Evolutionary conservation across 2,113 vertebrate genomes (phyloP).

Genomic region (Odontophorus gujanensis): DNA sequence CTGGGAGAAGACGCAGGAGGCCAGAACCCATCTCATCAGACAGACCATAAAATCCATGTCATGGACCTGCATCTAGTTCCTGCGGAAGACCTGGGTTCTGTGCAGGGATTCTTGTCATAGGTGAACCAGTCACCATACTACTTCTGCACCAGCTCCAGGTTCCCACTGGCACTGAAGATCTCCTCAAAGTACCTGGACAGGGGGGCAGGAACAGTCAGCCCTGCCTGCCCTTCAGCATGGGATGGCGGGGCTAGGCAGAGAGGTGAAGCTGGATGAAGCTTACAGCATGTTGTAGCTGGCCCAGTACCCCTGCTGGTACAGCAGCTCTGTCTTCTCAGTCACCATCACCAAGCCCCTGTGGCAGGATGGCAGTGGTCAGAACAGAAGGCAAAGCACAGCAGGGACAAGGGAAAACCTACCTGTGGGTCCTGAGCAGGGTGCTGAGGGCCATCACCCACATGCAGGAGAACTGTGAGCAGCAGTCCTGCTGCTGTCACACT

Average conservation of each 20-base stretch:
- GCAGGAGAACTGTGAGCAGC: neutral
- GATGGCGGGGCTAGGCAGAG: neutral
- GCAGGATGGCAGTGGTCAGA: neutral
- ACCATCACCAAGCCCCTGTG: slow-evolving; percentile 79
- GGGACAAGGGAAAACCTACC: neutral
- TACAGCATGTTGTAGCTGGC: slow-evolving; percentile 97
- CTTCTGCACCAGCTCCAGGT: slow-evolving; percentile 83
- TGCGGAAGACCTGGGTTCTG: slow-evolving; percentile 86
- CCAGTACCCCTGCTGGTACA: slow-evolving; percentile 90
- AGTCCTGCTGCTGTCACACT: neutral
- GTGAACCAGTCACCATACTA: slow-evolving; percentile 94
- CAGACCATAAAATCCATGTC: slow-evolving; percentile 90
- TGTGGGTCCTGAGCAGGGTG: no score
- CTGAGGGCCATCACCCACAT: neutral
- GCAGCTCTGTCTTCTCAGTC: slow-evolving; percentile 83
- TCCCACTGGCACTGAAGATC: slow-evolving; percentile 90
- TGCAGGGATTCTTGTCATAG: slow-evolving; percentile 86
- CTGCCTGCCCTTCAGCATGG: rapidly evolving
- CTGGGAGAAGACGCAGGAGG: rapidly evolving
- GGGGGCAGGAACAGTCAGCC: neutral
- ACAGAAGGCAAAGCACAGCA: rapidly evolving
- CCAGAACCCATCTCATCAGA: slow-evolving; percentile 87
- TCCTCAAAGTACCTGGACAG: slow-evolving; percentile 83
- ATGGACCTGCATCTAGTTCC: slow-evolving; percentile 86
- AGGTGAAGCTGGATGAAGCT: neutral